Percentiles rank a stretch among this genome's conserved stretches.
These are phyloP conservation scores for Heteromyza rotundicornis DNA, from an alignment of 2,888 invertebrate genomes.

Conservation along the genomic window DNA sequence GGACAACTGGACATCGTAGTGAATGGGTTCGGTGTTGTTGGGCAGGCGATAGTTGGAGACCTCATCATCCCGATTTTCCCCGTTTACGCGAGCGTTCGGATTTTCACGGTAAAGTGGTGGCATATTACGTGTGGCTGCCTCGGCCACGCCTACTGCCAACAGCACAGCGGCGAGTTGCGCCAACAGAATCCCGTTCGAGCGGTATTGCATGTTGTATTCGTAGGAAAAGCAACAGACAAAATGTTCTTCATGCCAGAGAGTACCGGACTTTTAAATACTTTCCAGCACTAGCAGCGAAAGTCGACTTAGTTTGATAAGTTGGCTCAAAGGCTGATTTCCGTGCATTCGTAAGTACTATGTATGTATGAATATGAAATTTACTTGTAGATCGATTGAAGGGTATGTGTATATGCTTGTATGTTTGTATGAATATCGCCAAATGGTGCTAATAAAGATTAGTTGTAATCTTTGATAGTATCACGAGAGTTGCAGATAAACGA, in stretches of 20 bases:
- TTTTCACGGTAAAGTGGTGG: conserved; percentile 28
- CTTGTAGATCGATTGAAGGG: no score
- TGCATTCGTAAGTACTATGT: no score
- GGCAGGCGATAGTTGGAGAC: conserved; percentile 64
- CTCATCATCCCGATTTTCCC: conserved; percentile 30
- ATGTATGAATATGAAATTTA: no score
- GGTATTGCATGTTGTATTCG: conserved; percentile 37
- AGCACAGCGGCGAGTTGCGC: conserved; percentile 46
- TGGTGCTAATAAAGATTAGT: no score
- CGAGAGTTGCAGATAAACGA: no score
- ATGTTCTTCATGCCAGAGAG: neutral
- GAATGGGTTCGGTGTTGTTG: conserved; percentile 64
- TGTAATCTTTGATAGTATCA: no score
- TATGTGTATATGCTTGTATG: no score
- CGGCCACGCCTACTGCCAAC: neutral
- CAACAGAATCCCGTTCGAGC: neutral
- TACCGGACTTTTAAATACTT: neutral
- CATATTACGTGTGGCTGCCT: conserved; percentile 17
- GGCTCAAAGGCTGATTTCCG: no score
- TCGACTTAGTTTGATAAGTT: no score
- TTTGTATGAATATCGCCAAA: no score
- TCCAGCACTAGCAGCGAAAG: neutral
- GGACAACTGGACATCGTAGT: conserved; percentile 62
- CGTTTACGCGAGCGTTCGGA: conserved; percentile 17
- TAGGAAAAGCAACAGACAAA: conserved; percentile 14